A percentile compares a stretch with the other conserved stretches of the same genome.
Evolutionary conservation across 2,113 vertebrate species (phyloP).

Genomic region (Clarias magur): DNA sequence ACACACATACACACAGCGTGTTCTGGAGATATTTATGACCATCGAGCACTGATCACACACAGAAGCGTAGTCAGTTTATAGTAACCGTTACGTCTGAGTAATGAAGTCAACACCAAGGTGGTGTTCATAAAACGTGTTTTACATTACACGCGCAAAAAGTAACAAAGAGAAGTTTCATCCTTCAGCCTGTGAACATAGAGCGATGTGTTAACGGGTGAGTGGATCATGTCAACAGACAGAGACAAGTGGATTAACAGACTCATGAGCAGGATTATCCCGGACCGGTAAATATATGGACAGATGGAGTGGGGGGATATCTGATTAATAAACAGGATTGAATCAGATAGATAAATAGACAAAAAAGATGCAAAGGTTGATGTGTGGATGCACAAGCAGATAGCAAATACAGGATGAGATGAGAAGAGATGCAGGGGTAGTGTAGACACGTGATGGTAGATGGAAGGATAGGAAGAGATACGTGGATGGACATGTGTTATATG

Average conservation of each 20-base stretch:
- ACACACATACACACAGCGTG: not conserved
- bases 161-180: not conserved
- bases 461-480: not conserved
- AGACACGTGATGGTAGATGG: not conserved
- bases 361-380: not conserved
- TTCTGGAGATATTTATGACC: not conserved
- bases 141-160: not conserved
- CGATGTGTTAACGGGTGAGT: not conserved
- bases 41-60: not conserved
- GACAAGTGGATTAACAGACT: not conserved
- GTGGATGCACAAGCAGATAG: not conserved
- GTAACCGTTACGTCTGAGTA: too few species aligned
- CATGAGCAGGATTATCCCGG: not conserved
- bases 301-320: not conserved
- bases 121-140: not conserved
- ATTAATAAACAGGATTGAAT: not conserved
- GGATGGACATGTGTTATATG: not conserved
- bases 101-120: not conserved
- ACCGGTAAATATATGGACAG: constrained; percentile 11
- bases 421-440: not conserved
- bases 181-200: not conserved
- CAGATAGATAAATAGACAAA: not conserved
- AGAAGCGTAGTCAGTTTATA: not conserved
- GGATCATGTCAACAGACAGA: constrained; percentile 2
- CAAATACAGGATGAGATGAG: not conserved